These are phyloP conservation scores for Tylochromis polylepis DNA, from an alignment of 2,113 vertebrate species.

Conservation along the genomic window DNA sequence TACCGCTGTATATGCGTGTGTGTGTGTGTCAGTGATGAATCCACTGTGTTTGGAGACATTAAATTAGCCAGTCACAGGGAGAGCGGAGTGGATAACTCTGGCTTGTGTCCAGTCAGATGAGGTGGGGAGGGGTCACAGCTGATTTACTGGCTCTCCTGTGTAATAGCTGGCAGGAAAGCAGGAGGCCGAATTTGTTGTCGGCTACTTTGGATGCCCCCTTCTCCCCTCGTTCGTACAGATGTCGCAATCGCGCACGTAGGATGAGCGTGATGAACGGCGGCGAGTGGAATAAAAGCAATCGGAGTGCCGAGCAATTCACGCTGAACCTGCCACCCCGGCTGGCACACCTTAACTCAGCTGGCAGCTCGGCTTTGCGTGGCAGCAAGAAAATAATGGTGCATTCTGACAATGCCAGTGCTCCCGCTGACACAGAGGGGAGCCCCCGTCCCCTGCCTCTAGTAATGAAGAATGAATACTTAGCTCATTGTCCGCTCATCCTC, in stretches of 20 bases:
- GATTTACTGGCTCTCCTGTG: conserved; percentile 56
- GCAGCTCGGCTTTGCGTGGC: conserved; percentile 33
- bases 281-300: conserved; percentile 33
- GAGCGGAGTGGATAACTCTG: conserved; percentile 59
- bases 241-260: conserved; percentile 26
- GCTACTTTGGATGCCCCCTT: conserved; percentile 40
- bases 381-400: conserved; percentile 52
- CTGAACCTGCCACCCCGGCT: conserved; percentile 50
- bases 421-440: conserved; percentile 45
- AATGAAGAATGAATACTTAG: conserved; percentile 60
- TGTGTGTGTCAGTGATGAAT: conserved; percentile 53
- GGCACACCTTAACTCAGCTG: conserved; percentile 55
- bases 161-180: conserved; percentile 49
- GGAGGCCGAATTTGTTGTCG: conserved; percentile 54
- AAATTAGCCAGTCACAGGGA: conserved; percentile 46
- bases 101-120: conserved; percentile 58
- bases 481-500: conserved; percentile 42
- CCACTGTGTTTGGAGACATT: conserved; percentile 58
- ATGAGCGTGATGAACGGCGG: conserved; percentile 37
- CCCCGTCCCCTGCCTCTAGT: conserved; percentile 39
- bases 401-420: conserved; percentile 57
- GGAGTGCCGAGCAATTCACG: conserved; percentile 30
- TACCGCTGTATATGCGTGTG: not conserved
- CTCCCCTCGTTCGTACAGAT: conserved; percentile 19
- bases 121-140: conserved; percentile 53